Evolutionary conservation across 2,113 vertebrate species (phyloP).

Genomic region (Centropristis striata): DNA sequence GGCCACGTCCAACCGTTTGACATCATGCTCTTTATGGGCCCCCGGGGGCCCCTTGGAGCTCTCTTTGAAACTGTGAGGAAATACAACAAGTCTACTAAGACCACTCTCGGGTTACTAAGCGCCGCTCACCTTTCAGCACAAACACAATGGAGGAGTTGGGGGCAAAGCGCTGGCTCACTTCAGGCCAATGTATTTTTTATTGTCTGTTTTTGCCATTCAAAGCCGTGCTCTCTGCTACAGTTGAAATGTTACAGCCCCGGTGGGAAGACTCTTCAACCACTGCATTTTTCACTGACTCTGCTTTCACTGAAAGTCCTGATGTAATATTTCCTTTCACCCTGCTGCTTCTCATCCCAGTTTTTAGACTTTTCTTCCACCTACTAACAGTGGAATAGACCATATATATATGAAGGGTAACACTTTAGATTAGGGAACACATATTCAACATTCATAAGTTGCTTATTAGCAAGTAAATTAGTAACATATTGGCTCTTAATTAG

Average conservation of each 20-base stretch:
- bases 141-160: neutral
- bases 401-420: conserved; percentile 1
- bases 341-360: conserved; percentile 1
- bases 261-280: conserved; percentile 47
- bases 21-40: conserved; percentile 71
- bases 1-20: conserved; percentile 76
- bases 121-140: conserved; percentile 52
- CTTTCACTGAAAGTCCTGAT: conserved; percentile 36
- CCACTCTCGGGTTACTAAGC: conserved; percentile 49
- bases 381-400: neutral
- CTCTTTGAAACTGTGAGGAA: conserved; percentile 71
- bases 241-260: conserved; percentile 53
- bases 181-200: conserved; percentile 62
- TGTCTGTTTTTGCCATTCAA: conserved; percentile 72
- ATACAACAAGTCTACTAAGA: conserved; percentile 60
- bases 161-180: conserved; percentile 28
- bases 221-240: conserved; percentile 46
- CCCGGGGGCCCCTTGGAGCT: conserved; percentile 49
- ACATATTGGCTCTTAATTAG: too few relatives aligned
- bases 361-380: neutral
- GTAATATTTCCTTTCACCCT: conserved; percentile 39
- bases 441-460: too few relatives aligned
- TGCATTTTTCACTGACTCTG: conserved; percentile 40
- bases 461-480: too few relatives aligned
- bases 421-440: too few relatives aligned